These are phyloP conservation scores for Drosophila miranda DNA, from an alignment of 1,140 invertebrate genomes.

Conservation along the genomic window DNA sequence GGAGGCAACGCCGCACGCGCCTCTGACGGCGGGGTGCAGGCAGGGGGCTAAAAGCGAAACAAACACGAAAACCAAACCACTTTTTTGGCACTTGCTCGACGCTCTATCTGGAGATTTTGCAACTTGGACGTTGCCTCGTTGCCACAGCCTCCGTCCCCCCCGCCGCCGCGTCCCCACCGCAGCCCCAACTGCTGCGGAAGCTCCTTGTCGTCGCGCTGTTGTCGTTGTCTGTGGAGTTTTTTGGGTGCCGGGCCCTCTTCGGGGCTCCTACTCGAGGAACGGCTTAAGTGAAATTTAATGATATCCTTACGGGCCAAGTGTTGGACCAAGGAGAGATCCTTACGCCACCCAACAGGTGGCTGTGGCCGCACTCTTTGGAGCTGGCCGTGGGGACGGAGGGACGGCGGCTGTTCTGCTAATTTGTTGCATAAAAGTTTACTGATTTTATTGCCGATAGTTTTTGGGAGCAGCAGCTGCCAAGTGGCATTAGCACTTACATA, in stretches of 20 bases:
- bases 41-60: constrained; percentile 28
- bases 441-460: constrained; percentile 49
- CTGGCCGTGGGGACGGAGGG: neutral
- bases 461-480: constrained; percentile 4
- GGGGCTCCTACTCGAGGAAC: constrained; percentile 25
- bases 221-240: constrained; percentile 27
- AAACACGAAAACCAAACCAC: constrained; percentile 59
- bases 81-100: constrained; percentile 64
- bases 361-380: constrained; percentile 11
- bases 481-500: neutral
- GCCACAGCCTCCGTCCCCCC: neutral
- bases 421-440: constrained; percentile 58
- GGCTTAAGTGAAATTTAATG: constrained; percentile 77
- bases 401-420: constrained; percentile 46
- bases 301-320: constrained; percentile 51
- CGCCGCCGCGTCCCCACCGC: neutral
- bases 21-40: constrained; percentile 17
- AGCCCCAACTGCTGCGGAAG: constrained; percentile 24
- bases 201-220: constrained; percentile 14
- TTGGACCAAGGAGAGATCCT: constrained; percentile 1
- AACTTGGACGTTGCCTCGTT: constrained; percentile 15
- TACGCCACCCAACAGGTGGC: constrained; percentile 59
- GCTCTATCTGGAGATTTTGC: constrained; percentile 25
- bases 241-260: neutral
- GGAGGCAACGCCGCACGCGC: constrained; percentile 16